Percentiles rank a stretch among this genome's conserved stretches.
phyloP scores from a whole-genome alignment of 2,797 vertebrate species.

The Pempheris klunzingeri region DNA sequence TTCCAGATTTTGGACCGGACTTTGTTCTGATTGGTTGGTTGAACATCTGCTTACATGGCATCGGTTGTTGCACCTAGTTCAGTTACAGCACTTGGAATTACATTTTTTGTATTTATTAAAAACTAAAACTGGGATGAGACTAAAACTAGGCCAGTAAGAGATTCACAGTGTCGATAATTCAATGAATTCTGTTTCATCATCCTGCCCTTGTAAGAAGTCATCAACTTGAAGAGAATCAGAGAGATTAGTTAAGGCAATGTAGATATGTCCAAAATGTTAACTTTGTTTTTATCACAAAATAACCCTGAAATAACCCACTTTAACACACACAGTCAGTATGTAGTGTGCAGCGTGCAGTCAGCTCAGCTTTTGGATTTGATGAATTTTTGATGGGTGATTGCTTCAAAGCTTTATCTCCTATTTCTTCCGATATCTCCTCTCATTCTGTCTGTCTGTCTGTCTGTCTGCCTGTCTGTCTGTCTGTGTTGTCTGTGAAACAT shows the following conservation, averaged over 20 bases:
- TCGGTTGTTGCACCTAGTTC: neutral
- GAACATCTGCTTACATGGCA: neutral
- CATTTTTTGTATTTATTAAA: neutral
- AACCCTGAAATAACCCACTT: neutral
- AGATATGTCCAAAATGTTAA: neutral
- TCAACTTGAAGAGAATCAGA: neutral
- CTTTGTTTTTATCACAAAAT: neutral
- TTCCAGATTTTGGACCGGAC: no score
- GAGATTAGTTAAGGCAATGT: neutral
- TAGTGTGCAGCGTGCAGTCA: neutral
- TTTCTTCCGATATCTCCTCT: neutral
- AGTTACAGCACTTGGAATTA: neutral
- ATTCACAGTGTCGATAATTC: neutral
- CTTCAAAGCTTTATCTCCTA: neutral
- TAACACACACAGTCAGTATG: neutral
- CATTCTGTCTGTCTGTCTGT: no score
- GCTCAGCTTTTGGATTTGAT: conserved; percentile 1
- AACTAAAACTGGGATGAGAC: neutral
- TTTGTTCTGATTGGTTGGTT: neutral
- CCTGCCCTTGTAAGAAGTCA: neutral
- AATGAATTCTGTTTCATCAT: neutral
- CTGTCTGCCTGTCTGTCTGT: no score
- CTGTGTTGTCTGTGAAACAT: no score
- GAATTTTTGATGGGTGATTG: conserved; percentile 10
- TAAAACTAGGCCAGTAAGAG: neutral